Conservation (phyloP, 2,888 invertebrate species). For the Leptinotarsa tumamoca region DNA sequence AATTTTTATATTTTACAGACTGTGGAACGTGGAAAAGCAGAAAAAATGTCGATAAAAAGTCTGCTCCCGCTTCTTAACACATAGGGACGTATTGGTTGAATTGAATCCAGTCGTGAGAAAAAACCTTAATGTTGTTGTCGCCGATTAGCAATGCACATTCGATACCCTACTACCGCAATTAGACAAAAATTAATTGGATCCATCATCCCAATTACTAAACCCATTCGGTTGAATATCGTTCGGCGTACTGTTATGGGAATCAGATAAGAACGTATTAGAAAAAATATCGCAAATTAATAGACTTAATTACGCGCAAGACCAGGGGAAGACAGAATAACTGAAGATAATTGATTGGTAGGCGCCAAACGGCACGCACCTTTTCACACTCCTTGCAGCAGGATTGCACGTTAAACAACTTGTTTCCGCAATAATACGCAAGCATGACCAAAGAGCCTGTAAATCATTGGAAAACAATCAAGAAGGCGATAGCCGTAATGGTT, state of each 20-base stretch:
- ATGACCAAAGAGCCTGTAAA: neutral
- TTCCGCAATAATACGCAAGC: neutral
- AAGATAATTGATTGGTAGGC: neutral
- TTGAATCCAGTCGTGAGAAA: too few species aligned
- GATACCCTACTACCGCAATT: too few species aligned
- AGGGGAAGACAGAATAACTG: neutral
- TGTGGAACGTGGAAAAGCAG: too few species aligned
- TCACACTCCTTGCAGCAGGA: neutral
- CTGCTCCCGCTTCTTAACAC: too few species aligned
- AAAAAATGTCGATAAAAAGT: too few species aligned
- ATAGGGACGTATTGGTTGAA: too few species aligned
- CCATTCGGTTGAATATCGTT: neutral
- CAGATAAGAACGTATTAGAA: neutral
- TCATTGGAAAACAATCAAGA: neutral
- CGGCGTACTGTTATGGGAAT: constrained; percentile 3
- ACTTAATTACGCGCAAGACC: neutral
- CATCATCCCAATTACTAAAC: too few species aligned
- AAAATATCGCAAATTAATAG: constrained; percentile 2
- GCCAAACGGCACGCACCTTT: neutral
- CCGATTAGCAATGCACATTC: too few species aligned
- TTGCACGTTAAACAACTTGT: neutral
- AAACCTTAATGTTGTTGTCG: too few species aligned
- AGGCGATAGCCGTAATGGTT: neutral
- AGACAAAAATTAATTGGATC: too few species aligned
- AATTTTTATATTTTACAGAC: too few species aligned